Evolutionary conservation across 2,888 invertebrate species (phyloP).

Genomic region (Aethes cnicana): DNA sequence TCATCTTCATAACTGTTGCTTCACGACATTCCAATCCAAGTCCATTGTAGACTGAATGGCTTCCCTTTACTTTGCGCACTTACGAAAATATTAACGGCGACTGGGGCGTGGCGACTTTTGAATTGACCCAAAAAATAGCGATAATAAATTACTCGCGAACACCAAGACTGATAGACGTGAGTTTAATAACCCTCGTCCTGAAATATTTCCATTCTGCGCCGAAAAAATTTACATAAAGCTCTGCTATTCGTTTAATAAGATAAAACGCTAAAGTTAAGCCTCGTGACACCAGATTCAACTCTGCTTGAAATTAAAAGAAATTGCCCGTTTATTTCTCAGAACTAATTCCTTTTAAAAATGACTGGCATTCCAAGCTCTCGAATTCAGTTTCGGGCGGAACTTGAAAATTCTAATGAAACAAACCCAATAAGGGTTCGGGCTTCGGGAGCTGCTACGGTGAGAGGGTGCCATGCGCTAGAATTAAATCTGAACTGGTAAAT

Average conservation of each 20-base stretch:
- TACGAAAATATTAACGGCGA: no score
- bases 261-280: slow-evolving; percentile 41
- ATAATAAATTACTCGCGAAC: slow-evolving; percentile 7
- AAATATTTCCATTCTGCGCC: slow-evolving; percentile 14
- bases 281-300: slow-evolving; percentile 41
- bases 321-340: slow-evolving; percentile 13
- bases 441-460: no score
- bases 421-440: no score
- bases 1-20: no score
- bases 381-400: no score
- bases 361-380: neutral
- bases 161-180: slow-evolving; percentile 21
- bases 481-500: no score
- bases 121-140: neutral
- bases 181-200: slow-evolving; percentile 11
- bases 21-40: no score
- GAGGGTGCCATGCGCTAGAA: no score
- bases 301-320: slow-evolving; percentile 39
- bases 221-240: slow-evolving; percentile 41
- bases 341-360: slow-evolving; percentile 24
- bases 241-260: slow-evolving; percentile 42
- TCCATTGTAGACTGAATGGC: no score
- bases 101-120: neutral
- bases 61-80: no score
- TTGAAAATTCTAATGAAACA: no score